Evolutionary conservation across 2,797 vertebrate genomes (phyloP).

Genomic region (Enteromius treurensis): DNA sequence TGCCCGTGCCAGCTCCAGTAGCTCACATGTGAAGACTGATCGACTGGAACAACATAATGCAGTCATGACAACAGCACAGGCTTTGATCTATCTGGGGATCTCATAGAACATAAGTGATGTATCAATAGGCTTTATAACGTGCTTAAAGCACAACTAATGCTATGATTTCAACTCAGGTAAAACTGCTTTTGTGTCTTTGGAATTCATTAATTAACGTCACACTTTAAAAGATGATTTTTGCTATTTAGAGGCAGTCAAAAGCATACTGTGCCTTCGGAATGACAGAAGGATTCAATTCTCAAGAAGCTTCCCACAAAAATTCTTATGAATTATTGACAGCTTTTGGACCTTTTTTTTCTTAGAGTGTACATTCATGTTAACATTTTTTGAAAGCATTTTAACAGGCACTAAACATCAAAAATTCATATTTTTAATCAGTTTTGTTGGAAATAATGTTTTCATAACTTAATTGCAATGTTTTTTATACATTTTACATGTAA

Average conservation of each 20-base stretch:
- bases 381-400: too few species aligned
- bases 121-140: constrained; percentile 5
- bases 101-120: constrained; percentile 21
- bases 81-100: constrained; percentile 45
- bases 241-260: constrained; percentile 36
- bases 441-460: neutral
- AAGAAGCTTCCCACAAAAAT: neutral
- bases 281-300: neutral
- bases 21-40: constrained; percentile 30
- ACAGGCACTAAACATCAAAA: neutral
- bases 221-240: constrained; percentile 11
- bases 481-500: too few species aligned
- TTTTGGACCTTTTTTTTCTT: neutral
- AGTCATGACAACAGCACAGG: constrained; percentile 19
- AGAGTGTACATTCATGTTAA: neutral
- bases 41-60: constrained; percentile 31
- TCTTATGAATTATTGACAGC: too few species aligned
- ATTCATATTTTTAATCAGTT: neutral
- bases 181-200: constrained; percentile 27
- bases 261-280: neutral
- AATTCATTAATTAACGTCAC: constrained; percentile 12
- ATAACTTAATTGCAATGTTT: too few species aligned
- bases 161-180: constrained; percentile 32
- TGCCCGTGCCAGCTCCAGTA: neutral
- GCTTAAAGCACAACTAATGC: constrained; percentile 18